A percentile compares a stretch with the other conserved stretches of the same genome.
These are phyloP conservation scores for Melinopterus prodromus DNA, from an alignment of 2,888 invertebrate genomes.

Conservation along the genomic window DNA sequence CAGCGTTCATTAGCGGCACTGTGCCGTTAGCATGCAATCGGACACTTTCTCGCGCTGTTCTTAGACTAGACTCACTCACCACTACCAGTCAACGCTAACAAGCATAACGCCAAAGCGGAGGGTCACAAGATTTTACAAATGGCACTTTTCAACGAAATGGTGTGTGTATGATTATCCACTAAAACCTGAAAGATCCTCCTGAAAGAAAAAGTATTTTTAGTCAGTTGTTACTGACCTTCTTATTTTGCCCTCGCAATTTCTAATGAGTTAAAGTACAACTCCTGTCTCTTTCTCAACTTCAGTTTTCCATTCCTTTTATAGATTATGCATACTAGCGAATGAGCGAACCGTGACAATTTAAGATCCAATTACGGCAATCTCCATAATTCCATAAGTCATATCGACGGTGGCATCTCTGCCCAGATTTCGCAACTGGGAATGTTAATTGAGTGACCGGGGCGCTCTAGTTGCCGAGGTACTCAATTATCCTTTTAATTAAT, in stretches of 20 bases:
- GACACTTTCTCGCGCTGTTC: background rate
- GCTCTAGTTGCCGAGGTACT: background rate
- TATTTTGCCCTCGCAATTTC: no score
- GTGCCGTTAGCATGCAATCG: background rate
- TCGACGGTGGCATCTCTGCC: background rate
- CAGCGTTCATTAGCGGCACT: background rate
- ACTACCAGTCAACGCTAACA: background rate
- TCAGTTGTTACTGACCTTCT: no score
- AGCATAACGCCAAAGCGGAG: background rate
- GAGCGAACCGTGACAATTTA: background rate
- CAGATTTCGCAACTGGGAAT: background rate
- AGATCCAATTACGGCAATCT: background rate
- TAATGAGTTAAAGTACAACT: no score
- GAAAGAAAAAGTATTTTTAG: no score
- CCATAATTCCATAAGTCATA: background rate
- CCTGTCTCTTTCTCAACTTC: background rate
- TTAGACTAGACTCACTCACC: background rate
- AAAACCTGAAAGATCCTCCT: background rate
- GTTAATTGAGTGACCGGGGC: background rate
- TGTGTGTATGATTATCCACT: background rate
- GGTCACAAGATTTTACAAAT: background rate
- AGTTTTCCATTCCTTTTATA: background rate
- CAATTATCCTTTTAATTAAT: slow-evolving; percentile 4
- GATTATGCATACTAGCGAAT: background rate
- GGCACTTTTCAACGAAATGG: background rate